Conservation (phyloP, 1,140 invertebrate species). For the Parapsyche elsis region DNA sequence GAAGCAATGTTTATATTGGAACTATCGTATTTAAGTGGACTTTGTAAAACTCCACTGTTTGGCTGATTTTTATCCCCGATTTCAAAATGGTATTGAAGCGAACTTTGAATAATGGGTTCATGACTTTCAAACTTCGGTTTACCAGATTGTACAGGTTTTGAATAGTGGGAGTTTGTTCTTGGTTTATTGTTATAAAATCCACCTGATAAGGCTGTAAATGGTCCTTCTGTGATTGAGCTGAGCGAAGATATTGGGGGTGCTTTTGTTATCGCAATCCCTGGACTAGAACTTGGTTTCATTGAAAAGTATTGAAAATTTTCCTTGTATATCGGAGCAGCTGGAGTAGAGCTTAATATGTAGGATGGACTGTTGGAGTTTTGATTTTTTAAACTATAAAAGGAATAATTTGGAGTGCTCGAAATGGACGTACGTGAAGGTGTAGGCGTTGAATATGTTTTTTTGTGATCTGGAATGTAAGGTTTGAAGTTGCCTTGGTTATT, state of each 20-base stretch:
- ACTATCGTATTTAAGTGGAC: slow-evolving; percentile 58
- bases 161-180: slow-evolving; percentile 55
- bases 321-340: slow-evolving; percentile 42
- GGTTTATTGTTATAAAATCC: slow-evolving; percentile 69
- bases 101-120: slow-evolving; percentile 36
- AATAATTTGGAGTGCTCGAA: slow-evolving; percentile 49
- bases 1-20: slow-evolving; percentile 54
- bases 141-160: slow-evolving; percentile 52
- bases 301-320: slow-evolving; percentile 54
- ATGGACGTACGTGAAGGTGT: slow-evolving; percentile 2
- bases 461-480: slow-evolving; percentile 44
- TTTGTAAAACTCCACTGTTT: slow-evolving; percentile 10
- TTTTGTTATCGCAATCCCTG: slow-evolving; percentile 64
- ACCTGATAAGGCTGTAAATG: slow-evolving; percentile 65
- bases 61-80: slow-evolving; percentile 32
- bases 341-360: slow-evolving; percentile 39
- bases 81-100: slow-evolving; percentile 48
- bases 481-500: slow-evolving; percentile 45
- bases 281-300: slow-evolving; percentile 38
- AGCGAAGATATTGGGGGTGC: slow-evolving; percentile 66
- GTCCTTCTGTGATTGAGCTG: slow-evolving; percentile 61
- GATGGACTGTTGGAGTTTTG: slow-evolving; percentile 40
- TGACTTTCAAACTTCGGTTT: slow-evolving; percentile 30
- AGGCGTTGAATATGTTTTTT: slow-evolving; percentile 36
- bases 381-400: slow-evolving; percentile 49